phyloP scores from a whole-genome alignment of 2,888 invertebrate species.

The Pandemis cinnamomeana region DNA sequence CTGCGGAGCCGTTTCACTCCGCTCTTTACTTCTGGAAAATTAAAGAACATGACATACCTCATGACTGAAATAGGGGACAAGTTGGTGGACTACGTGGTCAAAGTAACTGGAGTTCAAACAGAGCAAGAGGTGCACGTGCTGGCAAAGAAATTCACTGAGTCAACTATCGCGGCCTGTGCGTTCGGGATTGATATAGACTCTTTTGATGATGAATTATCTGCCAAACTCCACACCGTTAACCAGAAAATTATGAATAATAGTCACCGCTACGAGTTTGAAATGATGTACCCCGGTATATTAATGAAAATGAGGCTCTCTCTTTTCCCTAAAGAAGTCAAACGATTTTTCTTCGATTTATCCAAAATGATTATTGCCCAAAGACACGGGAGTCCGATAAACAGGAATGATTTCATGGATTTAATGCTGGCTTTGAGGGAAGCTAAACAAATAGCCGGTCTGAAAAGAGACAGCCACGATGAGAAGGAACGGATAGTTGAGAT shows the following conservation, averaged over 20 bases:
- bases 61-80: conserved; percentile 31
- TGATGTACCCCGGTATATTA: conserved; percentile 37
- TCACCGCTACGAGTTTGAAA: conserved; percentile 25
- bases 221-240: conserved; percentile 25
- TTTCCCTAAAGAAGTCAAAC: conserved; percentile 17
- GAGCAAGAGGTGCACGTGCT: conserved; percentile 24
- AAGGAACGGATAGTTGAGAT: neutral
- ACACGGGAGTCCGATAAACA: neutral
- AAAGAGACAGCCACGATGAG: neutral
- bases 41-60: conserved; percentile 44
- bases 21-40: conserved; percentile 44
- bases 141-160: conserved; percentile 37
- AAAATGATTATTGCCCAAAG: neutral
- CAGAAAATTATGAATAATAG: conserved; percentile 23
- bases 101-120: neutral
- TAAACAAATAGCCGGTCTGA: neutral
- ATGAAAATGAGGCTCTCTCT: conserved; percentile 10
- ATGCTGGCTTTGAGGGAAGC: neutral
- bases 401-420: conserved; percentile 1
- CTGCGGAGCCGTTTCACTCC: conserved; percentile 44
- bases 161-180: conserved; percentile 43
- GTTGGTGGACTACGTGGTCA: conserved; percentile 22
- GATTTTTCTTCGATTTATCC: neutral
- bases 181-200: conserved; percentile 42
- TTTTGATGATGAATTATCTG: conserved; percentile 4